Evolutionary conservation across 2,888 invertebrate genomes (phyloP).

Genomic region (Acleris holmiana): DNA sequence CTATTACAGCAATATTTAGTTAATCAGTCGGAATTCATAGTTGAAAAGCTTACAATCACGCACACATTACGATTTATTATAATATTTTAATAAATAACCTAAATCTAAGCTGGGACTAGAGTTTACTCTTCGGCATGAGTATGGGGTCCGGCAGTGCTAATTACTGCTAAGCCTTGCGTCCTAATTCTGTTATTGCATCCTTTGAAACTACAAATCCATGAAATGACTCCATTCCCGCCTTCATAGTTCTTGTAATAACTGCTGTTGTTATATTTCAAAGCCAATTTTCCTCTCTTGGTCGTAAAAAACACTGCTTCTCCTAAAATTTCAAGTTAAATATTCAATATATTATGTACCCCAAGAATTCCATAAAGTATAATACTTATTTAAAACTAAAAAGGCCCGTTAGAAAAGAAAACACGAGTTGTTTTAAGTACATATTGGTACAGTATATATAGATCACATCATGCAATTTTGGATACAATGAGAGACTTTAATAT

Average conservation of each 20-base stretch:
- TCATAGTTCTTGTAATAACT: conserved; percentile 33
- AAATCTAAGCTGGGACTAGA: background rate
- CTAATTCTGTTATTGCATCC: conserved; percentile 44
- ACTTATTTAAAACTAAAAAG: no score
- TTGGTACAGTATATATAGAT: no score
- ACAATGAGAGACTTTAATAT: no score
- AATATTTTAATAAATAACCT: background rate
- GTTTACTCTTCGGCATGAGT: conserved; percentile 32
- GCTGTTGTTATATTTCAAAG: conserved; percentile 22
- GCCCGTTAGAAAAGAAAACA: no score
- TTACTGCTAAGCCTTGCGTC: conserved; percentile 41
- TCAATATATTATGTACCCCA: no score
- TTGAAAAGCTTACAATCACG: no score
- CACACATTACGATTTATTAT: no score
- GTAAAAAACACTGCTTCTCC: conserved; percentile 33
- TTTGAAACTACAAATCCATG: conserved; percentile 42
- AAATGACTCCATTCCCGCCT: conserved; percentile 37
- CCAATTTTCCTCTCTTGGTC: conserved; percentile 24
- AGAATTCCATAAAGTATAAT: no score
- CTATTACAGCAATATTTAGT: no score
- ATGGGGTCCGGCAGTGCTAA: conserved; percentile 31
- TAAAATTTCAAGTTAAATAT: conserved; percentile 1
- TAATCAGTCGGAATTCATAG: no score
- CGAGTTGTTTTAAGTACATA: no score
- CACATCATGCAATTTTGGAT: no score